Evolutionary conservation across 2,888 invertebrate genomes (phyloP), one percentile per base, ranked within the genome.

Genomic region (Eledone cirrhosa): DNA sequence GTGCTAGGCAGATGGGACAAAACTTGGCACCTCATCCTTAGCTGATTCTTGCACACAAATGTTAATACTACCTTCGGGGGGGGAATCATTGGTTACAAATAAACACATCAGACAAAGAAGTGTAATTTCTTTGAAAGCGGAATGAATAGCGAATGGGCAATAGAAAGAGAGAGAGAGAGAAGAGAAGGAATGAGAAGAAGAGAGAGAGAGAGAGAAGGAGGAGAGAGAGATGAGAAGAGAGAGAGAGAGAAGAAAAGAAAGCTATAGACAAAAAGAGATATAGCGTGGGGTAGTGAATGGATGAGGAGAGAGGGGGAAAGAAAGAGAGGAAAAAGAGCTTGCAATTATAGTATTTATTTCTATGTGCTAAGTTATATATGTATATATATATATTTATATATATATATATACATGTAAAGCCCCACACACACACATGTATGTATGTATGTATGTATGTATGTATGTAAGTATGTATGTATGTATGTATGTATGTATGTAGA

Each of bases 251-350:
- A n/a, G n/a, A n/a, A n/a, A n/a, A n/a, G n/a, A n/a, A n/a, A 33
- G 11, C n/a, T n/a, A n/a, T 24, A n/a, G 47, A 22, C 24, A 77
- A 48, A 47, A n/a, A 31, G 27, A 77, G 76, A 78, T 22, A 16
- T 11, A 47, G 22, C 33, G 22, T n/a, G n/a, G 48, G 5, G 41
- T 27, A n/a, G 31, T 22, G 31, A 13, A 24, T n/a, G 22, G 65
- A 53, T 19, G 16, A 77, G 59, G 27, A 41, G 13, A 81, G 81
- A 77, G n/a, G 78, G 65, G 53, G 75, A 53, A 76, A 67, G 53
- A 47, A 72, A 78, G 19, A 22, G 48, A 72, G n/a, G 48, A 86
- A 88, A 88, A 88, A 86, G 83, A 81, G 48, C 89, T 88, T 87
- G 86, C 86, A 87, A 89, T 85, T 89, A 67, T 8, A n/a, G 19